A percentile compares a stretch with the other conserved stretches of the same genome.
Conservation (phyloP, 2,888 invertebrate genomes). For the Ochropleura plecta region DNA sequence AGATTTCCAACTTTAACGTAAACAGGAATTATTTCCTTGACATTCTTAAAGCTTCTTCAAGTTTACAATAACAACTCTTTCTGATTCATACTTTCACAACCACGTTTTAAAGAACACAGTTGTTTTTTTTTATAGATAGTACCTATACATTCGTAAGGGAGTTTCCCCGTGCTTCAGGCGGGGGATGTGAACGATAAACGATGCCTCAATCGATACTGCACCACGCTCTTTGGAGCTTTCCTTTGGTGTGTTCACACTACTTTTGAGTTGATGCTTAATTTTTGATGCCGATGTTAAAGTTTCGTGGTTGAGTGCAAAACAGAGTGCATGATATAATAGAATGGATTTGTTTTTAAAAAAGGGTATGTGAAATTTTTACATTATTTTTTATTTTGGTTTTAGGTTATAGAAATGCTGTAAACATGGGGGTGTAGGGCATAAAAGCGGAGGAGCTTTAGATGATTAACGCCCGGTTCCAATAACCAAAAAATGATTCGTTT, state of each 20-base stretch:
- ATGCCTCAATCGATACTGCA: slow-evolving; percentile 77
- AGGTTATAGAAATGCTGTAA: not conserved
- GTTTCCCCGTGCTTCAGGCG: slow-evolving; percentile 49
- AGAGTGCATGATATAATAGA: not conserved
- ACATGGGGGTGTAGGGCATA: no score
- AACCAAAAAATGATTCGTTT: no score
- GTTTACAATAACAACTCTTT: not conserved
- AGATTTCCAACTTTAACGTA: not conserved
- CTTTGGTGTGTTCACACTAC: slow-evolving; percentile 38
- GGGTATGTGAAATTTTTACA: no score
- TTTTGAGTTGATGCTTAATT: slow-evolving; percentile 35
- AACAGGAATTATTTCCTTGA: no score
- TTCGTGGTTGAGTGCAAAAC: not conserved
- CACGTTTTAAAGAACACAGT: slow-evolving; percentile 16
- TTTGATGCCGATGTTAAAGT: not conserved
- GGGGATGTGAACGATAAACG: slow-evolving; percentile 73
- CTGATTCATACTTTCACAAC: slow-evolving; percentile 9
- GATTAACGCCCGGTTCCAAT: no score
- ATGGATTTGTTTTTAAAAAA: no score
- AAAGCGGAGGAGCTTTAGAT: no score
- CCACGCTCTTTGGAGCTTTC: slow-evolving; percentile 62
- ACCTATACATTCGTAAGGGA: slow-evolving; percentile 23
- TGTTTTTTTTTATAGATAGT: slow-evolving; percentile 11
- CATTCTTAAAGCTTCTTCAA: no score
- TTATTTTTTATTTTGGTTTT: not conserved